phyloP scores from a whole-genome alignment of 2,113 vertebrate species.

The Zapus hudsonius region DNA sequence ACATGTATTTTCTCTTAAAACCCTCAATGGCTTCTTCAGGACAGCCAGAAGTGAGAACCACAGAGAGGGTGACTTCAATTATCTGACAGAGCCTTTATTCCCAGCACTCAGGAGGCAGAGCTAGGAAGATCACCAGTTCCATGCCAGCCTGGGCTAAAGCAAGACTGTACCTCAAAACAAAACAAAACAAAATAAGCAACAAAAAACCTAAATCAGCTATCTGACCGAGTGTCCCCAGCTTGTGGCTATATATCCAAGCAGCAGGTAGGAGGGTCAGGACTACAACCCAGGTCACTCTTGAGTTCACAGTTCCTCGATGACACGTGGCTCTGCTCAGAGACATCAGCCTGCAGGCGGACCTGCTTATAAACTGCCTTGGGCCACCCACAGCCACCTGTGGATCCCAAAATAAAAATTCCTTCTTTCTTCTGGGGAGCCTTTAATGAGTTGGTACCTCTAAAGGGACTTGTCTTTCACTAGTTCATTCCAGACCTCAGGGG shows the following conservation, averaged over 20 bases:
- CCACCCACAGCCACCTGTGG: neutral
- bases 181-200: too few species aligned
- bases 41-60: neutral
- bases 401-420: neutral
- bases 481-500: neutral
- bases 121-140: too few species aligned
- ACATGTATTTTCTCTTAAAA: neutral
- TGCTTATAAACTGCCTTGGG: too few species aligned
- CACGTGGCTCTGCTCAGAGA: accelerated
- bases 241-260: neutral
- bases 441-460: neutral
- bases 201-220: too few species aligned
- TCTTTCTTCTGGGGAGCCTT: neutral
- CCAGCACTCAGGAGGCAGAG: too few species aligned
- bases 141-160: too few species aligned
- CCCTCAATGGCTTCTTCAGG: neutral
- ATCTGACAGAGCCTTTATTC: neutral
- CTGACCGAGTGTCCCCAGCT: too few species aligned
- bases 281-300: neutral
- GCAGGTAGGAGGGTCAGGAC: neutral
- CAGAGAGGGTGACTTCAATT: neutral
- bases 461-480: neutral
- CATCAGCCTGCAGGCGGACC: neutral
- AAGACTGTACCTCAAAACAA: too few species aligned
- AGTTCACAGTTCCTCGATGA: neutral